These are phyloP conservation scores for Oncorhynchus tshawytscha DNA, from an alignment of 2,113 vertebrate species.

Conservation along the genomic window DNA sequence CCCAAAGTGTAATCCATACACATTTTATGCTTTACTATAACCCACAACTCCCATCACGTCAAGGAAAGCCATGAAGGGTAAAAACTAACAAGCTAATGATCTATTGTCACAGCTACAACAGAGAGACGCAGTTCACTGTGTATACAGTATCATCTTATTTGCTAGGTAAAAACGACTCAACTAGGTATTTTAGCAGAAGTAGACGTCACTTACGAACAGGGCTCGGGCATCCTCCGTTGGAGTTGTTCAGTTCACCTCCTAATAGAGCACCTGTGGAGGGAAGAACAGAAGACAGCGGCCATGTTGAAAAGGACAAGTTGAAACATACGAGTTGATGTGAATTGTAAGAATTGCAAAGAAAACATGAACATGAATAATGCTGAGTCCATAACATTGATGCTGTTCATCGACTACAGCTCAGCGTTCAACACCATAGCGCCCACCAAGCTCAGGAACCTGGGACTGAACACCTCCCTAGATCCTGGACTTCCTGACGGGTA, in stretches of 20 bases:
- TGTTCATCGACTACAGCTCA: no score
- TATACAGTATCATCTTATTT: no score
- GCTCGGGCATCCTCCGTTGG: constrained; percentile 93
- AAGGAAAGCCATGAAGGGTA: neutral
- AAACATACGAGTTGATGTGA: neutral
- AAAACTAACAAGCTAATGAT: neutral
- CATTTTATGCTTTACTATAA: neutral
- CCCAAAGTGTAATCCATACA: constrained; percentile 3
- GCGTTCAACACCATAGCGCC: no score
- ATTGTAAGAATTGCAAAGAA: no score
- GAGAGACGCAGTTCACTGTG: no score
- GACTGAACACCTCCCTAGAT: no score
- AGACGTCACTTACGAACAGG: constrained; percentile 87
- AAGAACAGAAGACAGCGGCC: neutral
- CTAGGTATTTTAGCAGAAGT: neutral
- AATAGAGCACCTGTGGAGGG: constrained; percentile 86
- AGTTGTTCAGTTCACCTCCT: constrained; percentile 89
- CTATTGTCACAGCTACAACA: neutral
- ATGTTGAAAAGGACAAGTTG: neutral
- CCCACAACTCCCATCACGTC: neutral
- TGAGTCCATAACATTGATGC: no score
- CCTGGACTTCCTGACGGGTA: no score
- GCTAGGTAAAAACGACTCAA: no score
- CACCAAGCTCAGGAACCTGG: no score
- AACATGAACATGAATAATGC: no score